Conservation (phyloP, 2,888 invertebrate species). For the Heteropelma amictum region DNA sequence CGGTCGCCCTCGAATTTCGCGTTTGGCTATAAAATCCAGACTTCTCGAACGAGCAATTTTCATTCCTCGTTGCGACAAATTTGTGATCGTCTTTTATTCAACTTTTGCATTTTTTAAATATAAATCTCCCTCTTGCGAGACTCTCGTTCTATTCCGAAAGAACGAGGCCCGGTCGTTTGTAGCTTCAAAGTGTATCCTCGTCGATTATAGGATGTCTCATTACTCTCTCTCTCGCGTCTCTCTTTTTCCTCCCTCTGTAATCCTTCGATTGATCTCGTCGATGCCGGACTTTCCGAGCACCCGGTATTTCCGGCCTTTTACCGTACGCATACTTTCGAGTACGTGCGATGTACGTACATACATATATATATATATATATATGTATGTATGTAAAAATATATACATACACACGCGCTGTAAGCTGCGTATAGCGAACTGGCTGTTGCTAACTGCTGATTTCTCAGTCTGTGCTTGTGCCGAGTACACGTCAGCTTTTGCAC, state of each 20-base stretch:
- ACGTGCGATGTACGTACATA: background rate
- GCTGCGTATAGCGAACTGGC: slow-evolving; percentile 24
- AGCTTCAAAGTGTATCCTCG: background rate
- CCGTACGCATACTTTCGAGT: background rate
- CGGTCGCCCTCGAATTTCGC: no score
- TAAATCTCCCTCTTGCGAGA: no score
- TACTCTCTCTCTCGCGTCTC: slow-evolving; percentile 43
- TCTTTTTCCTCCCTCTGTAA: slow-evolving; percentile 38
- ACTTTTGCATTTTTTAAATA: no score
- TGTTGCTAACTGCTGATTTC: slow-evolving; percentile 56
- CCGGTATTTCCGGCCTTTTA: slow-evolving; percentile 71
- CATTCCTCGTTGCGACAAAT: no score
- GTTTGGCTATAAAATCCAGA: no score
- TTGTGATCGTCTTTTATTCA: no score
- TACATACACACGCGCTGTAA: slow-evolving; percentile 13
- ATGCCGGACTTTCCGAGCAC: slow-evolving; percentile 64
- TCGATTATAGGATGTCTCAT: slow-evolving; percentile 30
- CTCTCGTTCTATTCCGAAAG: no score
- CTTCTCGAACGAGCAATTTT: no score
- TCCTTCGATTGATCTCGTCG: slow-evolving; percentile 9
- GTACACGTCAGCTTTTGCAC: slow-evolving; percentile 9
- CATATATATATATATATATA: background rate
- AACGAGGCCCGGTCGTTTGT: no score
- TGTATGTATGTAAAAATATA: slow-evolving; percentile 3
- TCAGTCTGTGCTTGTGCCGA: slow-evolving; percentile 14